These are phyloP conservation scores for Dendrophyllia cribrosa DNA, from an alignment of 64 coral and sea anemone species.

Conservation along the genomic window DNA sequence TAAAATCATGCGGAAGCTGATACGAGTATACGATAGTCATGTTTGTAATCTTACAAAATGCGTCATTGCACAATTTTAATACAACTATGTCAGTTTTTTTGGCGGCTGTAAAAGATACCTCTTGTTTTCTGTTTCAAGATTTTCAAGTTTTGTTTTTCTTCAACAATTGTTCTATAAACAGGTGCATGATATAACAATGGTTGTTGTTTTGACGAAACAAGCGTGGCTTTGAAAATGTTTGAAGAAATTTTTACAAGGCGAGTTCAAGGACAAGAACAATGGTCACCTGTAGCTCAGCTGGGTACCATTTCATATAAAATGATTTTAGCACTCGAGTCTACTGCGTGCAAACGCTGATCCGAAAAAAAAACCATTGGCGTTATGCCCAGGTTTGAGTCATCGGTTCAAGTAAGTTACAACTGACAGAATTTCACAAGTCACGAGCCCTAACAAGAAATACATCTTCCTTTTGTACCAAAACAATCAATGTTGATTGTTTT, in stretches of 20 bases:
- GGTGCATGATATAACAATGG: too few species aligned
- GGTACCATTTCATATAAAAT: background rate
- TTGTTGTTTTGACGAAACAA: constrained; percentile 10
- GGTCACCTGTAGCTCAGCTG: background rate
- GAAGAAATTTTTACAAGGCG: background rate
- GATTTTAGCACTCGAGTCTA: background rate
- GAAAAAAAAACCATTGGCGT: background rate
- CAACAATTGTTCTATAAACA: background rate
- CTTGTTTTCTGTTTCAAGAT: too few species aligned
- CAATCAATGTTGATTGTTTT: too few species aligned
- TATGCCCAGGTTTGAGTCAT: too few species aligned
- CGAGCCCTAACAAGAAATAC: too few species aligned
- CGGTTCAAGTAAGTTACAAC: too few species aligned
- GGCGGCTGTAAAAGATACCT: too few species aligned
- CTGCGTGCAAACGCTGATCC: background rate
- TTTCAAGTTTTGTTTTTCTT: background rate
- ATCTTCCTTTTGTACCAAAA: too few species aligned
- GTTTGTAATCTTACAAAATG: background rate
- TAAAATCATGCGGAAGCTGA: too few species aligned
- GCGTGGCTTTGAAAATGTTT: background rate
- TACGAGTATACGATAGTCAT: too few species aligned
- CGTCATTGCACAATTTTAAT: background rate
- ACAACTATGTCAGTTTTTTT: too few species aligned
- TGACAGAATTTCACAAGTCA: too few species aligned
- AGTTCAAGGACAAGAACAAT: constrained; percentile 30